phyloP scores from a whole-genome alignment of 1,140 invertebrate genomes.

The Procambarus clarkii region DNA sequence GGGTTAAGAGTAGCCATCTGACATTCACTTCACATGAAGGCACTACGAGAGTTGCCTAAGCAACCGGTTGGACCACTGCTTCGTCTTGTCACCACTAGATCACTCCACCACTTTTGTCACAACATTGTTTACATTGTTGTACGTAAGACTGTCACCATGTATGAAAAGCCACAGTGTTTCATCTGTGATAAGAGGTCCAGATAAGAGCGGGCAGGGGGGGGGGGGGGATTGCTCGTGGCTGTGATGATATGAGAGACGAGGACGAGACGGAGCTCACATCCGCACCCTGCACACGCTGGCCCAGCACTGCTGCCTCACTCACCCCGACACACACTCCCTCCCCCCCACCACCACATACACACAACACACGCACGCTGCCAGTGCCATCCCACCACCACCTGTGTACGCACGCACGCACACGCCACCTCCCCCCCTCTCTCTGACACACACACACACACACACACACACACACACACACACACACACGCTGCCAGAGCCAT shows the following conservation, averaged over 20 bases:
- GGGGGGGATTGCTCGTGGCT: background rate
- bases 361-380: no score
- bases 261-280: background rate
- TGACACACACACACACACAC: no score
- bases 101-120: background rate
- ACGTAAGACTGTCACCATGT: background rate
- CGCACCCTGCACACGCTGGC: slow-evolving; percentile 1
- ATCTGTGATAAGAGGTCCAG: background rate
- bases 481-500: no score
- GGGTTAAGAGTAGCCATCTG: background rate
- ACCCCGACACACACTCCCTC: background rate
- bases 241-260: background rate
- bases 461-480: no score
- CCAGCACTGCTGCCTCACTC: slow-evolving; percentile 7
- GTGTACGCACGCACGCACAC: no score
- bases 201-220: background rate
- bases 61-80: background rate
- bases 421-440: no score
- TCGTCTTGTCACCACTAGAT: background rate
- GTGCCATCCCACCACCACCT: background rate
- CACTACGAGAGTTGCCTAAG: background rate
- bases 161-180: background rate
- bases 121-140: background rate
- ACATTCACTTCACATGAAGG: background rate
- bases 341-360: no score